Evolutionary conservation across 53 echinoderm and acorn worm species (phyloP).

Genomic region (Henricia sp.): DNA sequence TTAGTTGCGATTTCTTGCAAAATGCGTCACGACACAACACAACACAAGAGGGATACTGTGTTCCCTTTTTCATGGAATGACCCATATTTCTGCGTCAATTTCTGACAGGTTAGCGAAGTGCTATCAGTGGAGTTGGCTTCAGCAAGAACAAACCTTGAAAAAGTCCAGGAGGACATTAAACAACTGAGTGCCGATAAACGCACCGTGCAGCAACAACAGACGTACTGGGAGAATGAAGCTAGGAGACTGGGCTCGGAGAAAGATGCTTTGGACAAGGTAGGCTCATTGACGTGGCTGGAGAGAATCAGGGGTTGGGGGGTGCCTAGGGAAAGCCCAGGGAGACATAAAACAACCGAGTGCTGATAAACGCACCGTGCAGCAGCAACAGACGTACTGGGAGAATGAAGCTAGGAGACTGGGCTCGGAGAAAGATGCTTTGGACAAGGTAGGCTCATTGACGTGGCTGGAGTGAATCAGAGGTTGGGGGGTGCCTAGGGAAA

Average conservation of each 20-base stretch:
- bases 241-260: conserved; percentile 87
- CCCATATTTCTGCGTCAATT: neutral
- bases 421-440: conserved; percentile 83
- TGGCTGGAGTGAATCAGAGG: no score
- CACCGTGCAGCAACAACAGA: conserved; percentile 82
- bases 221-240: conserved; percentile 94
- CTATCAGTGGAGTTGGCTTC: conserved; percentile 79
- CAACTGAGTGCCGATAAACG: conserved; percentile 85
- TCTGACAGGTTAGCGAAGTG: conserved; percentile 85
- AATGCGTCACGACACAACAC: no score
- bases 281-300: no score
- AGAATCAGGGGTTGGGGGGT: conserved; percentile 77
- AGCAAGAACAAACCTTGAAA: conserved; percentile 79
- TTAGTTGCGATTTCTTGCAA: no score
- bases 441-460: conserved; percentile 89
- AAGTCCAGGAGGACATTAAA: conserved; percentile 79
- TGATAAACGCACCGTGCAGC: conserved; percentile 86
- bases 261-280: conserved; percentile 86
- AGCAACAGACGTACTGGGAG: conserved; percentile 93
- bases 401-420: conserved; percentile 90
- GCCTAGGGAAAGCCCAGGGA: conserved; percentile 80
- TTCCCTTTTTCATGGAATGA: no score
- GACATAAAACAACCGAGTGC: conserved; percentile 75
- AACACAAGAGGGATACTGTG: no score
- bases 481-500: no score